phyloP scores from a whole-genome alignment of 2,888 invertebrate genomes.

The Drosophila algonquin region DNA sequence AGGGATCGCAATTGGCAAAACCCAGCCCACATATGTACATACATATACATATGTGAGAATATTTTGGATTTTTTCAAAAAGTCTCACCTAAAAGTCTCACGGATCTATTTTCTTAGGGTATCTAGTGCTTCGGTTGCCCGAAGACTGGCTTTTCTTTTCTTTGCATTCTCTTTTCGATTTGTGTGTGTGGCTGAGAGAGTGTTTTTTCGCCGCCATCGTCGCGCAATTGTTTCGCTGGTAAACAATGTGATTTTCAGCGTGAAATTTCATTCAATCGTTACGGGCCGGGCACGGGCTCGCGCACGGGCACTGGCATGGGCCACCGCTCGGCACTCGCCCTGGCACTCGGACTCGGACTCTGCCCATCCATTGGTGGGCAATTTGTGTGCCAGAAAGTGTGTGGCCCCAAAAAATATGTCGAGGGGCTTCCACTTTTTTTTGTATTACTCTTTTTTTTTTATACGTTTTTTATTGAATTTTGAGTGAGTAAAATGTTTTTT shows the following conservation, averaged over 20 bases:
- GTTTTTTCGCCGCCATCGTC: slow-evolving; percentile 17
- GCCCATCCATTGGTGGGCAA: slow-evolving; percentile 39
- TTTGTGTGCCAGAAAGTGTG: slow-evolving; percentile 29
- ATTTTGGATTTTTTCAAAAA: too few species aligned
- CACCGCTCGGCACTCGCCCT: not conserved
- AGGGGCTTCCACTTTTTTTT: slow-evolving; percentile 29
- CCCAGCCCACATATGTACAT: too few species aligned
- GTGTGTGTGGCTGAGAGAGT: slow-evolving; percentile 10
- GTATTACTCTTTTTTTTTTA: slow-evolving; percentile 14
- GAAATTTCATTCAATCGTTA: slow-evolving; percentile 72
- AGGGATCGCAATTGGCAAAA: too few species aligned
- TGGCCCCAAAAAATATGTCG: slow-evolving; percentile 35
- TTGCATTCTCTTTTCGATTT: slow-evolving; percentile 19
- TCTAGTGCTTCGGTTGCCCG: not conserved
- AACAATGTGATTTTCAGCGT: slow-evolving; percentile 75
- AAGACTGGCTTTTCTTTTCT: not conserved
- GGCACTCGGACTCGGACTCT: slow-evolving; percentile 2
- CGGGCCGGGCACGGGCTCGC: slow-evolving; percentile 17
- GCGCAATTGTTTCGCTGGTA: slow-evolving; percentile 62
- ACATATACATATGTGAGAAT: too few species aligned
- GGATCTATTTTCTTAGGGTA: not conserved
- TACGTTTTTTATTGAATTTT: slow-evolving; percentile 25
- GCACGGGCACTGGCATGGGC: slow-evolving; percentile 15
- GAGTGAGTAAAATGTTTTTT: slow-evolving; percentile 29
- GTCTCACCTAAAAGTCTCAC: too few species aligned